These are phyloP conservation scores for Sparus aurata DNA, from an alignment of 2,797 vertebrate genomes.

Conservation along the genomic window DNA sequence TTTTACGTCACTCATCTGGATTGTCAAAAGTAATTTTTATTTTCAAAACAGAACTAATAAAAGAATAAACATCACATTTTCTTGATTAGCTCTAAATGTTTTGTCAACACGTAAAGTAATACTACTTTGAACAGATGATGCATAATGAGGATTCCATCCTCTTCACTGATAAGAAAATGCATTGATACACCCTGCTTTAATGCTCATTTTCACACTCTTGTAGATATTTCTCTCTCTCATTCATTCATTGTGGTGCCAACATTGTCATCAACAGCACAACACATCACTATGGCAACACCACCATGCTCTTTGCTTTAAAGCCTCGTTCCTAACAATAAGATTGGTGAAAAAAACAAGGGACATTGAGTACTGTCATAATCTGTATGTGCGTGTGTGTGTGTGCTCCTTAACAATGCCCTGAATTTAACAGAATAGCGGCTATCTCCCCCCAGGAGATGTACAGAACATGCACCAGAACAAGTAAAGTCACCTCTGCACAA, in stretches of 20 bases:
- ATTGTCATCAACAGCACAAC: slow-evolving; percentile 54
- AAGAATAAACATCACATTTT: neutral
- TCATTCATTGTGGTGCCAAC: slow-evolving; percentile 22
- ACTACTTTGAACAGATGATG: neutral
- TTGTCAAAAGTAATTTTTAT: neutral
- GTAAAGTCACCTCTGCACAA: slow-evolving; percentile 36
- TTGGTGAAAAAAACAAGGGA: slow-evolving; percentile 39
- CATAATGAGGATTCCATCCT: neutral
- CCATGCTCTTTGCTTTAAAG: slow-evolving; percentile 62
- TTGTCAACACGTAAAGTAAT: neutral
- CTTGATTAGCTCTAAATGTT: neutral
- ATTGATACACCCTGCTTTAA: neutral
- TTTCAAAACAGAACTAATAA: neutral
- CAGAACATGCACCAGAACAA: slow-evolving; percentile 13
- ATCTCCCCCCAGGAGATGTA: slow-evolving; percentile 3
- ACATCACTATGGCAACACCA: slow-evolving; percentile 81
- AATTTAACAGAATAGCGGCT: slow-evolving; percentile 24
- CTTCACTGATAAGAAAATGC: neutral
- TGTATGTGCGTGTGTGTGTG: neutral
- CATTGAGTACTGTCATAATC: slow-evolving; percentile 1
- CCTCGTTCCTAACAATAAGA: slow-evolving; percentile 52
- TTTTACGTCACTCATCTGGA: neutral
- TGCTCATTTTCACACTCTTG: slow-evolving; percentile 11
- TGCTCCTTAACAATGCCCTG: slow-evolving; percentile 8
- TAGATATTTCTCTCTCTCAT: slow-evolving; percentile 6